A percentile compares a stretch with the other conserved stretches of the same genome.
These are phyloP conservation scores for Heliconius ismenius DNA, from an alignment of 2,888 invertebrate genomes.

Conservation along the genomic window DNA sequence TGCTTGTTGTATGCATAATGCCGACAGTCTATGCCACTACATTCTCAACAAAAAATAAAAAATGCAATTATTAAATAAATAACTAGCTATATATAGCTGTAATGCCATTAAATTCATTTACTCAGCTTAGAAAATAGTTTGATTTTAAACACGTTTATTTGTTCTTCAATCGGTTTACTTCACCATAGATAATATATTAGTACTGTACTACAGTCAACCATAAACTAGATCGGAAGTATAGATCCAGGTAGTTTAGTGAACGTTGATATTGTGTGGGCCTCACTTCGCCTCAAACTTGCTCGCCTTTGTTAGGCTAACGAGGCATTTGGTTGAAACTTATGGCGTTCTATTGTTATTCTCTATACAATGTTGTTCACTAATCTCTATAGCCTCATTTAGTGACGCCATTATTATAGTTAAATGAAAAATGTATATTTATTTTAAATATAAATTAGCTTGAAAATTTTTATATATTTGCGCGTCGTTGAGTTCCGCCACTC, in stretches of 20 bases:
- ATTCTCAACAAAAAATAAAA: too few species aligned
- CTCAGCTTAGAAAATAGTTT: neutral
- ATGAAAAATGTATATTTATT: neutral
- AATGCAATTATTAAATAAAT: neutral
- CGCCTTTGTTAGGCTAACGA: conserved; percentile 59
- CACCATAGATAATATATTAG: conserved; percentile 22
- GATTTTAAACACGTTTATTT: conserved; percentile 8
- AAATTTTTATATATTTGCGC: too few species aligned
- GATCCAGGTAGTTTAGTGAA: conserved; percentile 34
- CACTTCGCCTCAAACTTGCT: conserved; percentile 53
- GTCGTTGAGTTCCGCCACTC: too few species aligned
- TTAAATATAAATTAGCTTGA: neutral
- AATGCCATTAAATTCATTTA: neutral
- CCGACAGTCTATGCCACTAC: neutral
- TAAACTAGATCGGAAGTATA: conserved; percentile 43
- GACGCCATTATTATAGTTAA: conserved; percentile 22
- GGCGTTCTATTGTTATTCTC: conserved; percentile 48
- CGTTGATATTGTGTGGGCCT: conserved; percentile 45
- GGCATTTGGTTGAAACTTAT: conserved; percentile 48
- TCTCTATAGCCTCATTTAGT: conserved; percentile 34
- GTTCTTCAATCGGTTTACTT: conserved; percentile 17
- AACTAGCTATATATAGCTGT: neutral
- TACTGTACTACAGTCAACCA: conserved; percentile 19
- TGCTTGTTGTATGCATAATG: neutral
- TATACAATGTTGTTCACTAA: conserved; percentile 47